Percentiles rank a stretch among this genome's conserved stretches.
Conservation (phyloP, 2,113 vertebrate genomes). For the Aviceda subcristata region DNA sequence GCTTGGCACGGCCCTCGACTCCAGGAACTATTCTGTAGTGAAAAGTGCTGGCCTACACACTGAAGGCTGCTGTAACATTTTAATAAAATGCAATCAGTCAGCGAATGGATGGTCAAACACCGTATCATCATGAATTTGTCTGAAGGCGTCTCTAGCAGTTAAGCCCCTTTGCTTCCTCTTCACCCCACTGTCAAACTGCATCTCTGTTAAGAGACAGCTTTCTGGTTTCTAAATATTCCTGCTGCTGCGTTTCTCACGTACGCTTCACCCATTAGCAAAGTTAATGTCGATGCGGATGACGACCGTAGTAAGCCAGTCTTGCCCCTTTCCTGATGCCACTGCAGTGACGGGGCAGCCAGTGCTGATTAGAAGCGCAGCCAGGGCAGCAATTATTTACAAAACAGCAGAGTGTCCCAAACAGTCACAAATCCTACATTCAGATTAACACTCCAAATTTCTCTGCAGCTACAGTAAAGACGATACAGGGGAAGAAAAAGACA, state of each 20-base stretch:
- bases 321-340: background rate
- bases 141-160: background rate
- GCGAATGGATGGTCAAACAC: background rate
- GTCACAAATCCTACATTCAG: background rate
- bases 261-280: background rate
- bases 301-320: background rate
- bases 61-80: background rate
- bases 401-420: background rate
- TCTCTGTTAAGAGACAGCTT: background rate
- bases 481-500: background rate
- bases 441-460: background rate
- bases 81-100: background rate
- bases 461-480: background rate
- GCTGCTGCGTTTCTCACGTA: background rate
- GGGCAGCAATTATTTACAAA: background rate
- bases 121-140: background rate
- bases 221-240: background rate
- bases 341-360: background rate
- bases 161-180: background rate
- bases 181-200: background rate
- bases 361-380: background rate
- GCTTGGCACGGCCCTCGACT: background rate
- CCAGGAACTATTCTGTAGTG: background rate
- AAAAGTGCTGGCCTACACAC: background rate
- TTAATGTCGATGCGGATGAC: accelerated